phyloP scores from a whole-genome alignment of 2,113 vertebrate genomes.

The Bombycilla garrulus region DNA sequence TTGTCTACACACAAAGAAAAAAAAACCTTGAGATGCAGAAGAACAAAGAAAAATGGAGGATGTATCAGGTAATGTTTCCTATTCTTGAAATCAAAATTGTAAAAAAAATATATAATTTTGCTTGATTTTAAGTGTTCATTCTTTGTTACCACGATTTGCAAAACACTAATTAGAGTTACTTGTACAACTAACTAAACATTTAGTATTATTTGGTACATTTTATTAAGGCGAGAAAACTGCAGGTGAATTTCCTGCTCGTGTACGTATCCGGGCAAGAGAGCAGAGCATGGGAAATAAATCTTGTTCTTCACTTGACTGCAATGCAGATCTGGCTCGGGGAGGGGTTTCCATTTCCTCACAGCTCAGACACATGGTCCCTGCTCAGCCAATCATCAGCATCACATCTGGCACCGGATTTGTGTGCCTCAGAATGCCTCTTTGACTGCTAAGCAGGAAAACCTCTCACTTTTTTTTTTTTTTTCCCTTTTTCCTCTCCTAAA shows the following conservation, averaged over 20 bases:
- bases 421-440: background rate
- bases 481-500: background rate
- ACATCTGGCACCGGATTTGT: constrained; percentile 21
- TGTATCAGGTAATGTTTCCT: background rate
- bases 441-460: background rate
- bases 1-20: background rate
- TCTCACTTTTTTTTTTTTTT: background rate
- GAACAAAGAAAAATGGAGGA: background rate
- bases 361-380: background rate
- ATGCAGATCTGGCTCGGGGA: constrained; percentile 68
- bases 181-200: background rate
- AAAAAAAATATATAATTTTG: background rate
- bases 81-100: background rate
- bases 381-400: constrained; percentile 36
- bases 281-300: constrained; percentile 37
- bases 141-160: background rate
- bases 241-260: constrained; percentile 20
- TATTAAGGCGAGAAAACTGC: background rate
- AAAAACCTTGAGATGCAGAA: background rate
- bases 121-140: background rate
- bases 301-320: constrained; percentile 56
- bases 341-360: constrained; percentile 16
- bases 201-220: background rate
- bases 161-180: background rate
- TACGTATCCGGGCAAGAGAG: background rate